Conservation (phyloP, 2,113 vertebrate species). For the Saccopteryx leptura region DNA sequence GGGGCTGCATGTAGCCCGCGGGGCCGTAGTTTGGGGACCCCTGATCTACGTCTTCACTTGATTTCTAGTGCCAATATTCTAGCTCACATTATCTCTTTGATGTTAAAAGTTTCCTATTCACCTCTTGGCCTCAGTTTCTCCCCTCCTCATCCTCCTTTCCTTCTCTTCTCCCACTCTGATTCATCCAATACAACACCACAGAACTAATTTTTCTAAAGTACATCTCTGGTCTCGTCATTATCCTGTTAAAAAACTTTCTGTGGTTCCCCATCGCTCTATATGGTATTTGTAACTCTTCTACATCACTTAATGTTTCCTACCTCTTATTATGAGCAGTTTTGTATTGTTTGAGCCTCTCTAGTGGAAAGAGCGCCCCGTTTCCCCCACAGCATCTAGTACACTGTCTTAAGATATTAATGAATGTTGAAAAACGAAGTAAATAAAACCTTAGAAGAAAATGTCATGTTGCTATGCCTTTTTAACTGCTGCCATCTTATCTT, state of each 20-base stretch:
- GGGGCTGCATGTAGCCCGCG: too few relatives aligned
- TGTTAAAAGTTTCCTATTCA: background rate
- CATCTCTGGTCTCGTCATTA: background rate
- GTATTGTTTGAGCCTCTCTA: background rate
- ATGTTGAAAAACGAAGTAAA: background rate
- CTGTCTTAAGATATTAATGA: slow-evolving; percentile 31
- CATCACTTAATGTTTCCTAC: background rate
- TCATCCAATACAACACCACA: background rate
- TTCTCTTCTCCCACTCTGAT: background rate
- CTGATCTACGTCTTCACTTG: background rate
- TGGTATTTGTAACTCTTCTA: slow-evolving; percentile 30
- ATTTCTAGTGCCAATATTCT: background rate
- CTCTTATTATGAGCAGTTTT: background rate
- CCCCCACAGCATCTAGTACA: background rate
- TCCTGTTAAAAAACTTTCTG: background rate
- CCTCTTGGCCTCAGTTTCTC: background rate
- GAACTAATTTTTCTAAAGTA: slow-evolving; percentile 9
- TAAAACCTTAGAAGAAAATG: slow-evolving; percentile 34
- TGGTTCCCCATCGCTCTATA: background rate
- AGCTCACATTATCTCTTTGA: background rate
- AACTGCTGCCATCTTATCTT: slow-evolving; percentile 13
- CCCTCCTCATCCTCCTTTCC: background rate
- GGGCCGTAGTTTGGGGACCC: too few relatives aligned
- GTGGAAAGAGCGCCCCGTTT: background rate
- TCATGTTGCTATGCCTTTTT: slow-evolving; percentile 56